Evolutionary conservation across 2,797 vertebrate species (phyloP).

Genomic region (Pangasius djambal): DNA sequence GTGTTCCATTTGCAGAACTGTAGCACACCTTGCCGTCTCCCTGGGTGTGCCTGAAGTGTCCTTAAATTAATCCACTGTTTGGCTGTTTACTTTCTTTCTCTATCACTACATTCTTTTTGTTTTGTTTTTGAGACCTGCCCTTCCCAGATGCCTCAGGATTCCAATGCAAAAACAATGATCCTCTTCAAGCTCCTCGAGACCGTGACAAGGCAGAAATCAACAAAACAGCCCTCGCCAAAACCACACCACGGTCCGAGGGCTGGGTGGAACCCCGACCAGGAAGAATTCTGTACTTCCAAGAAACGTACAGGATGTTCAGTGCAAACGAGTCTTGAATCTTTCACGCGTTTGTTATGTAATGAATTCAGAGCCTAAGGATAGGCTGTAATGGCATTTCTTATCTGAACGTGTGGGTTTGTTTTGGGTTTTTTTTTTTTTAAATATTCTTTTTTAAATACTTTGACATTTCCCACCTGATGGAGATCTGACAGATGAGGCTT

Average conservation of each 20-base stretch:
- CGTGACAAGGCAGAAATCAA: slow-evolving; percentile 48
- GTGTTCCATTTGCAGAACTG: not conserved
- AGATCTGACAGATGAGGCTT: not conserved
- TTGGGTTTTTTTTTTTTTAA: not conserved
- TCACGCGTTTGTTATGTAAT: not conserved
- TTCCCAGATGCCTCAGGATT: slow-evolving; percentile 20
- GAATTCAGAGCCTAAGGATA: not conserved
- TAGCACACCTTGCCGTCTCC: not conserved
- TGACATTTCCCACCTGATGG: not conserved
- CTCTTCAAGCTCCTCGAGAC: slow-evolving; percentile 45
- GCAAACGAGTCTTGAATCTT: slow-evolving; percentile 3
- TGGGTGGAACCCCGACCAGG: slow-evolving; percentile 44
- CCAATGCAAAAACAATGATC: slow-evolving; percentile 20
- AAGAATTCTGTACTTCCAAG: slow-evolving; percentile 33
- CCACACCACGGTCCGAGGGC: slow-evolving; percentile 33
- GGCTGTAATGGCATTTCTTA: not conserved
- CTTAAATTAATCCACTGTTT: not conserved
- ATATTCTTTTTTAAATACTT: not conserved
- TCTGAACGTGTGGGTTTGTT: not conserved
- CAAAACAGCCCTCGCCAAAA: slow-evolving; percentile 39
- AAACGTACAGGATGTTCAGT: slow-evolving; percentile 26
- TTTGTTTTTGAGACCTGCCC: slow-evolving; percentile 26
- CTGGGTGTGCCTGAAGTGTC: slow-evolving; percentile 6
- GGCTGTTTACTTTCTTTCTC: slow-evolving; percentile 1
- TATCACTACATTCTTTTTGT: slow-evolving; percentile 21